Evolutionary conservation across 2,113 vertebrate genomes (phyloP).

Genomic region (Eptesicus fuscus): DNA sequence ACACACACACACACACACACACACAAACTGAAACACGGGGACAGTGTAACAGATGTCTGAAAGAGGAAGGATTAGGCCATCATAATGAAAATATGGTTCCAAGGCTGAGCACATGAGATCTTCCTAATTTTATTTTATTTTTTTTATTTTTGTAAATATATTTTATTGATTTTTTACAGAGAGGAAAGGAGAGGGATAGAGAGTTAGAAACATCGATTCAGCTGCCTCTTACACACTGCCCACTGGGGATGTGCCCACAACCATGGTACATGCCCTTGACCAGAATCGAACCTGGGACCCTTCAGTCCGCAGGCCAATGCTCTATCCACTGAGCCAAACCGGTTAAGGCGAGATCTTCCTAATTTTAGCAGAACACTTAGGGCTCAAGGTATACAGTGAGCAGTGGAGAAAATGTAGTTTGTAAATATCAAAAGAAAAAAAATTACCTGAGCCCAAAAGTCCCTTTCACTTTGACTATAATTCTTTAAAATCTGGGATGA

Average conservation of each 20-base stretch:
- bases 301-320: too few species aligned
- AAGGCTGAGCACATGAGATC: background rate
- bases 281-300: too few species aligned
- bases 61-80: background rate
- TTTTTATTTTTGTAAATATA: too few species aligned
- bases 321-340: too few species aligned
- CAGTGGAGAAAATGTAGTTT: background rate
- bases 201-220: too few species aligned
- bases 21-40: background rate
- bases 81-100: background rate
- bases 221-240: too few species aligned
- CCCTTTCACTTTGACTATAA: background rate
- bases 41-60: background rate
- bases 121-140: background rate
- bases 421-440: background rate
- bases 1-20: background rate
- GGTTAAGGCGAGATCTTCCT: background rate
- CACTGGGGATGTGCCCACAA: too few species aligned
- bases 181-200: too few species aligned
- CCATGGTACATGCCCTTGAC: too few species aligned
- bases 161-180: too few species aligned
- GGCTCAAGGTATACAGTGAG: background rate
- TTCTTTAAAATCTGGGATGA: background rate
- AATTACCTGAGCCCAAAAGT: background rate
- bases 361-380: background rate